Evolutionary conservation across 2,888 invertebrate species (phyloP).

Genomic region (Mayetiola destructor): DNA sequence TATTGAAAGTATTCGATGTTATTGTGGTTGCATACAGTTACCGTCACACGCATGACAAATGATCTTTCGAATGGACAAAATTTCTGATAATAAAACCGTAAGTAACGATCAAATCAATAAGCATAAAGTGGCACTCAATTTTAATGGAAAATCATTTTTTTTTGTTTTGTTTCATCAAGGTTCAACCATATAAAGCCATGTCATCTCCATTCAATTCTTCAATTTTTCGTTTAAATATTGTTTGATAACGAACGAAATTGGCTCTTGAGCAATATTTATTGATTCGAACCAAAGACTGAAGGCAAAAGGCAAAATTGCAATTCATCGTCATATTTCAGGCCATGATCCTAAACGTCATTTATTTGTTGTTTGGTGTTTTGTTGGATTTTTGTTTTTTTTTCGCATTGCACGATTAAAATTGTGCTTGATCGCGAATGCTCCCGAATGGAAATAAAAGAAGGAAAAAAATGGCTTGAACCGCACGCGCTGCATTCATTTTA

Average conservation of each 20-base stretch:
- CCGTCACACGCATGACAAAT: constrained; percentile 5
- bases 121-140: constrained; percentile 3
- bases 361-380: background rate
- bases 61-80: background rate
- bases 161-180: constrained; percentile 1
- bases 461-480: too few species aligned
- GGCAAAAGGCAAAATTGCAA: too few species aligned
- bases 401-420: background rate
- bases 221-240: background rate
- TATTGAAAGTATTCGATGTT: background rate
- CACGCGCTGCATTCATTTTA: too few species aligned
- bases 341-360: too few species aligned
- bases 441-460: too few species aligned
- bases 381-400: background rate
- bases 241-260: background rate
- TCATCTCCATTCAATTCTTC: background rate
- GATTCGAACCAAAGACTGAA: too few species aligned
- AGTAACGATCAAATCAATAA: background rate
- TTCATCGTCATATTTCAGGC: too few species aligned
- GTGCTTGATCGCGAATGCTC: background rate
- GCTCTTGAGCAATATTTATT: too few species aligned
- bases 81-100: background rate
- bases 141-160: background rate
- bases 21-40: background rate
- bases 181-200: background rate